Base-by-base conservation (phyloP, 2,113 vertebrate genomes). In the Cyrtonyx montezumae region DNA sequence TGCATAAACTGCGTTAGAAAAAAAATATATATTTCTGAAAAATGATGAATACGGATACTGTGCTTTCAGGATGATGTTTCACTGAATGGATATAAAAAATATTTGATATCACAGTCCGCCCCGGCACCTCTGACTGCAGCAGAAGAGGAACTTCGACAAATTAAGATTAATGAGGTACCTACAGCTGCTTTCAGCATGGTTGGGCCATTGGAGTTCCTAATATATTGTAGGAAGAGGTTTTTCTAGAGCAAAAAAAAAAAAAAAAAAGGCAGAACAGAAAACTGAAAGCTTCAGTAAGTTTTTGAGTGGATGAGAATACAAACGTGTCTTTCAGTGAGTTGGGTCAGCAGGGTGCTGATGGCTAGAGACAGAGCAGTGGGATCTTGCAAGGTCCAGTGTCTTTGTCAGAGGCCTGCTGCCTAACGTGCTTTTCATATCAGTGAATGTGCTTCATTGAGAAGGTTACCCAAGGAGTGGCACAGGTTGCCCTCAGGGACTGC, bases 71-170 rank as follows among this genome's bases (percentile, higher is more conserved):
- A 99, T 71, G 99, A 99, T 23, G 94, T 99, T 93, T 99, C 97
- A 83, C 95, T 99, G 65, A 98, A 94, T 71, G 99, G 99, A 63
- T 99, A 99, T 97, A 98, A 95, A 97, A 99, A 98, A 85, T 97
- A 98, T 46, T 97, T 99, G 97, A 95, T 98, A 68, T 98, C 98
- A 20, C 98, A 98, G 78, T 97, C 98, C 6, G 98, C 98, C 66
- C 99, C 99, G 49, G 98, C 98, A 19, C 99, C 99, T n/a, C 92
- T 99, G 91, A 99, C 99, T 83, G 98, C 99, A 88, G 99, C 99
- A 83, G 99, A 99, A 97, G 98, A 99, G 95, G 99, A 99, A 89
- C 98, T 99, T 97, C 97, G 98, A 58, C 98, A 99, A 97, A 99
- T 99, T 84, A 99, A 99, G 97, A 98, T 99, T 59, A 98, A 96